phyloP scores from a whole-genome alignment of 2,888 invertebrate species.

The Pheosia tremula region DNA sequence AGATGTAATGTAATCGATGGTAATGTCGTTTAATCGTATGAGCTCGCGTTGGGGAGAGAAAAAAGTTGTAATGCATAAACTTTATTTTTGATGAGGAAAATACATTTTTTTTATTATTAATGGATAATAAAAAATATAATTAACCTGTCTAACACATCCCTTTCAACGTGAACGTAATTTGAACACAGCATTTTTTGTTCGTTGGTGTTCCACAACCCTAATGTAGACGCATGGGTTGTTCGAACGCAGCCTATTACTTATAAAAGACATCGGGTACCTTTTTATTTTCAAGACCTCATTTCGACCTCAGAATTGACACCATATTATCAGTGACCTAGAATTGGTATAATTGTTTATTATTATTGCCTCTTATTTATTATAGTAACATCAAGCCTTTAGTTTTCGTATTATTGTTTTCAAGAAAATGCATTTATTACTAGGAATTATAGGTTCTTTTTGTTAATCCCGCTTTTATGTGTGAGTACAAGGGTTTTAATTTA shows the following conservation, averaged over 20 bases:
- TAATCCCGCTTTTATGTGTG: too few species aligned
- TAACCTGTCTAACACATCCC: too few species aligned
- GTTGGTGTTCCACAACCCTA: constrained; percentile 49
- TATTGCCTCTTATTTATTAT: neutral
- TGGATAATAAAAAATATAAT: too few species aligned
- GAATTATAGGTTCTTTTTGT: too few species aligned
- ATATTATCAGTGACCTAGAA: neutral
- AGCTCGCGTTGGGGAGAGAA: too few species aligned
- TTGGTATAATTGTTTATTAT: neutral
- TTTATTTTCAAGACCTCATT: constrained; percentile 20
- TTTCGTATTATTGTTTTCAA: neutral
- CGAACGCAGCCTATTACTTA: constrained; percentile 40
- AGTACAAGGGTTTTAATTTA: too few species aligned
- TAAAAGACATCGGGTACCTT: constrained; percentile 29
- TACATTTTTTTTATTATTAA: too few species aligned
- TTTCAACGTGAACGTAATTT: neutral
- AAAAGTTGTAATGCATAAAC: too few species aligned
- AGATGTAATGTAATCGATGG: neutral
- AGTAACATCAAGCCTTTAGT: neutral
- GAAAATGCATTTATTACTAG: neutral
- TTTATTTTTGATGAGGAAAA: too few species aligned
- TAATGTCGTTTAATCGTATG: too few species aligned
- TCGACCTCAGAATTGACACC: neutral
- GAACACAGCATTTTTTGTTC: neutral
- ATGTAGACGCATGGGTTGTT: constrained; percentile 38